phyloP scores from a whole-genome alignment of 2,888 invertebrate species.

The Endomychus coccineus region DNA sequence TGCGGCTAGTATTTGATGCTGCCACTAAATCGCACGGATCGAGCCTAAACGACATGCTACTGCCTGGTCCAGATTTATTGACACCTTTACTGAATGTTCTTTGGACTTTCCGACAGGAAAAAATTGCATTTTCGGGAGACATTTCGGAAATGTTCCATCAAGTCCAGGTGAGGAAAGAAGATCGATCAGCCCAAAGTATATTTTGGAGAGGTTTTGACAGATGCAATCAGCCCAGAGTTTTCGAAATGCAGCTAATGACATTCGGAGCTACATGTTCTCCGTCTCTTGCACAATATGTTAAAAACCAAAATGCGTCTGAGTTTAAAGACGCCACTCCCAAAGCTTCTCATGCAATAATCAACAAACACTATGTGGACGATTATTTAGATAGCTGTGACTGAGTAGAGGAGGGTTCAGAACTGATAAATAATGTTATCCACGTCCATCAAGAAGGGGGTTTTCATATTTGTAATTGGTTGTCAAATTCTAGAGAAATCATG shows the following conservation, averaged over 20 bases:
- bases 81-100: slow-evolving; percentile 9
- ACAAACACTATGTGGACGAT: slow-evolving; percentile 24
- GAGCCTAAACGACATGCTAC: slow-evolving; percentile 11
- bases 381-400: slow-evolving; percentile 16
- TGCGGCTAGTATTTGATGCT: slow-evolving; percentile 10
- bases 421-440: slow-evolving; percentile 7
- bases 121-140: slow-evolving; percentile 7
- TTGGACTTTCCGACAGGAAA: slow-evolving; percentile 8
- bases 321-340: background rate
- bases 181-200: slow-evolving; percentile 19
- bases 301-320: slow-evolving; percentile 13
- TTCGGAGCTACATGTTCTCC: slow-evolving; percentile 26
- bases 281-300: slow-evolving; percentile 22
- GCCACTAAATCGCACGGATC: slow-evolving; percentile 11
- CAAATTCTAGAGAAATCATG: slow-evolving; percentile 21
- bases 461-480: slow-evolving; percentile 23
- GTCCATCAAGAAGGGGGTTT: slow-evolving; percentile 9
- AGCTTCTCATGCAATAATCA: slow-evolving; percentile 8
- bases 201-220: slow-evolving; percentile 13
- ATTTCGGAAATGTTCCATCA: slow-evolving; percentile 12
- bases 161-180: slow-evolving; percentile 24
- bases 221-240: slow-evolving; percentile 14
- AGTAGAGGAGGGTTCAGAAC: slow-evolving; percentile 19
- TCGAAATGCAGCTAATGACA: slow-evolving; percentile 23
- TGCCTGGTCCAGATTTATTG: slow-evolving; percentile 13